Base-by-base conservation (phyloP, 92 coral and sea anemone genomes). In the Epizoanthus rinbou region DNA sequence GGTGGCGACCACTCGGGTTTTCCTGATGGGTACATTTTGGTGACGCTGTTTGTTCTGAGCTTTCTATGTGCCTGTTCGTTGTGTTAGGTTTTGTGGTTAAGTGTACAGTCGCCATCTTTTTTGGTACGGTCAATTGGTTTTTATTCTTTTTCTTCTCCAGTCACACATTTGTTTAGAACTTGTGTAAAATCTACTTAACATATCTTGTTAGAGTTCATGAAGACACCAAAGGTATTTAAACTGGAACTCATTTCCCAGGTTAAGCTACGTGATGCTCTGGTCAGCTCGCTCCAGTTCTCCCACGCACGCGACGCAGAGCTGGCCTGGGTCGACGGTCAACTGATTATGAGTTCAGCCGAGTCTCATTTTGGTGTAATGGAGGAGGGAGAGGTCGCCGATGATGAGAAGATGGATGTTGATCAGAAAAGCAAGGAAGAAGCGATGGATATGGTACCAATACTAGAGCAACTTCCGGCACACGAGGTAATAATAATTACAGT, bases 281-380 rank as follows among this genome's bases (percentile, higher is more conserved):
- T 96, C 2, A 96, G 99, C 79, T 94, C 99, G 66, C 86, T 96
- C 22, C 99, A 96, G 91, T 96, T 96, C 78, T 93, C 99, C 28
- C 88, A 91, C 31, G 98, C 98, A 45, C 99, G 99, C 88, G 99
- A 94, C 81, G 99, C 98, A 15, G 99, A 97, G 90, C 85, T 97
- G 15, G 98, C 98, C 71, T 97, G 98, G 98, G 91, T 97, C 28
- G 99, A 96, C 84, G 99, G 99, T 19, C 99, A 96, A 71, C 91
- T 96, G 8, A 88, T 89, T 63, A 96, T 91, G 93, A 89, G 91
- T 58, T 86, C 89, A 19, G 80, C 95, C 25, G 88, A 91, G 84
- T 88, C 94, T 53, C 89, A 91, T 57, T 73, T 82, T 60, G 94
- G 87, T 57, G 57, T 86, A 78, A 39, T 89, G 50, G 68, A 76